phyloP scores from a whole-genome alignment of 2,113 vertebrate species.

The Clinocottus analis region DNA sequence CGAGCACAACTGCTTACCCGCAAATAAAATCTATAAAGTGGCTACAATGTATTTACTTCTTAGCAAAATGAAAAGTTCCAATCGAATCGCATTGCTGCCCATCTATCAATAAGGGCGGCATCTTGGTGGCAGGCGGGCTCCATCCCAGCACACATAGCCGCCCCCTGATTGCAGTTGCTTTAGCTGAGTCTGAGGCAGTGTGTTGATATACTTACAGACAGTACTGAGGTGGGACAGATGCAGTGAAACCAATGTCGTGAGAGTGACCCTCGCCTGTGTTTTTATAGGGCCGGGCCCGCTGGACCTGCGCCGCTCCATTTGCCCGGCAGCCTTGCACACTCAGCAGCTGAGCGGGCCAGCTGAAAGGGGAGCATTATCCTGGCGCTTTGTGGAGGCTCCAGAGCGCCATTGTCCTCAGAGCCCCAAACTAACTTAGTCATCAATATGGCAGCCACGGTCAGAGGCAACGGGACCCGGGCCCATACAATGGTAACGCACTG shows the following conservation, averaged over 20 bases:
- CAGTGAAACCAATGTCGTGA: constrained; percentile 80
- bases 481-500: constrained; percentile 80
- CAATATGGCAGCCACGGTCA: constrained; percentile 72
- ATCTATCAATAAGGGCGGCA: constrained; percentile 16
- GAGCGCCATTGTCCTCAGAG: constrained; percentile 77
- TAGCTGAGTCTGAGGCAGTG: constrained; percentile 53
- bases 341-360: constrained; percentile 79
- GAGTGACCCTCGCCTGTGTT: constrained; percentile 65
- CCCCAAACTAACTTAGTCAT: constrained; percentile 83
- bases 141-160: constrained; percentile 51
- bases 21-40: constrained; percentile 8
- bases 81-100: constrained; percentile 25
- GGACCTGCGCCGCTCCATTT: constrained; percentile 63
- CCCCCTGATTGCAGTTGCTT: constrained; percentile 9
- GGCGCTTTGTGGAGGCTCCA: constrained; percentile 77
- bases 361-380: constrained; percentile 82
- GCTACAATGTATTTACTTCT: constrained; percentile 8
- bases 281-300: constrained; percentile 82
- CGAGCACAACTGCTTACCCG: background rate
- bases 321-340: constrained; percentile 82
- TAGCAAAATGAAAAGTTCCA: background rate
- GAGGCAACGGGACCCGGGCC: constrained; percentile 61
- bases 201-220: constrained; percentile 82
- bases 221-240: constrained; percentile 83
- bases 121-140: constrained; percentile 23